These are phyloP conservation scores for Pipistrellus kuhlii DNA, from an alignment of 2,797 vertebrate genomes.

Conservation along the genomic window DNA sequence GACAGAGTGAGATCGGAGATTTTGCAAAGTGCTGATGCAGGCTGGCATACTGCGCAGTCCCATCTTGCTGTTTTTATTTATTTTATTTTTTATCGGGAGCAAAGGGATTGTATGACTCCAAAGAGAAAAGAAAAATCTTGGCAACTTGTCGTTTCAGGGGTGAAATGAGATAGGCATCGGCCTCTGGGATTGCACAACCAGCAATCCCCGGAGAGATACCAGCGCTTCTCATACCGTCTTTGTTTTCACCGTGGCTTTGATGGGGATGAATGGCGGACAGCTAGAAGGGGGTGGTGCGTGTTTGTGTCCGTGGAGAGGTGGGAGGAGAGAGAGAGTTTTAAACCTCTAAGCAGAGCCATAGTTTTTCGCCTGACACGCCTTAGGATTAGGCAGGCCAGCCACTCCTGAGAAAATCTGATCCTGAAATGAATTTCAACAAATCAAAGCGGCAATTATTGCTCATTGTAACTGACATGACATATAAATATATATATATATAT, in stretches of 20 bases:
- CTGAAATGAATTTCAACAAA: slow-evolving; percentile 60
- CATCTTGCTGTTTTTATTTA: background rate
- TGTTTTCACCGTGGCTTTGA: background rate
- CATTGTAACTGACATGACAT: slow-evolving; percentile 11
- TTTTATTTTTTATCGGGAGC: background rate
- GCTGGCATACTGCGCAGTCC: rapidly evolving
- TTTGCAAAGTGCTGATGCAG: background rate
- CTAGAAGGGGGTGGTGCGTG: background rate
- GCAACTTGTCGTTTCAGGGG: background rate
- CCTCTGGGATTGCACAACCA: background rate
- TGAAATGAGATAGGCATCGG: background rate
- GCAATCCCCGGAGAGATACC: background rate
- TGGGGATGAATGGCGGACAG: background rate
- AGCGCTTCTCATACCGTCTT: background rate
- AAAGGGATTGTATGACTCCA: background rate
- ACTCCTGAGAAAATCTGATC: background rate
- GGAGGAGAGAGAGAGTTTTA: background rate
- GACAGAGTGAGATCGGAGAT: background rate
- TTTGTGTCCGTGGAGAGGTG: background rate
- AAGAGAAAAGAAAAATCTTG: background rate
- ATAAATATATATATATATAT: background rate
- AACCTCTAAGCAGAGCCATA: background rate
- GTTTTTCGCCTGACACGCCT: background rate
- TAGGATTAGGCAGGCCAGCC: background rate
- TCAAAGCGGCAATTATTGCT: slow-evolving; percentile 2